These are phyloP conservation scores for Diplogasteroides magnus DNA, from an alignment of 1,140 invertebrate species.

Conservation along the genomic window DNA sequence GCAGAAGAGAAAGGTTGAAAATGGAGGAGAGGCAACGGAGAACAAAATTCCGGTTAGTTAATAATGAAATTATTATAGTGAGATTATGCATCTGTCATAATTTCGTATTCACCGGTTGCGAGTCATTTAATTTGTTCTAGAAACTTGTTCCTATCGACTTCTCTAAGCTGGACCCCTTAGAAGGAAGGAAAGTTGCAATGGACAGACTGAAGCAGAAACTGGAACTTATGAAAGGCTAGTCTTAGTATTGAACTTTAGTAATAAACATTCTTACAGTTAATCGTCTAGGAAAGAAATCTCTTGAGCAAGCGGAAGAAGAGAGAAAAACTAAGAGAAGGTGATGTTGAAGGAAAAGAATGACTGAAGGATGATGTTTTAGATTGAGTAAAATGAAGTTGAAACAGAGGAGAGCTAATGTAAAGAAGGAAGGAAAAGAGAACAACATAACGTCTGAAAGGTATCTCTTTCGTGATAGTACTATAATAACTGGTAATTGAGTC, in stretches of 20 bases:
- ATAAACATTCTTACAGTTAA: constrained; percentile 6
- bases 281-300: constrained; percentile 9
- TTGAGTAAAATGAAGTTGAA: constrained; percentile 27
- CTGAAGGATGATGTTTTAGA: constrained; percentile 21
- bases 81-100: background rate
- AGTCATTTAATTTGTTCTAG: constrained; percentile 5
- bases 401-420: constrained; percentile 9
- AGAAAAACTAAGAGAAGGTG: background rate
- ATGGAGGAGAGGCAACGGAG: background rate
- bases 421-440: constrained; percentile 9
- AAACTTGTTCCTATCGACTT: constrained; percentile 11
- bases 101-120: too few relatives aligned
- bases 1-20: constrained; percentile 6
- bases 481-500: too few relatives aligned
- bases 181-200: constrained; percentile 21
- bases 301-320: background rate
- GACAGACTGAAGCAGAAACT: constrained; percentile 21
- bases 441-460: too few relatives aligned
- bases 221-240: constrained; percentile 13
- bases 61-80: background rate
- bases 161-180: constrained; percentile 12
- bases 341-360: too few relatives aligned
- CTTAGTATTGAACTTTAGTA: background rate
- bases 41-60: background rate
- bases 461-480: too few relatives aligned